phyloP scores from a whole-genome alignment of 2,113 vertebrate genomes.

The Alexandromys fortis region DNA sequence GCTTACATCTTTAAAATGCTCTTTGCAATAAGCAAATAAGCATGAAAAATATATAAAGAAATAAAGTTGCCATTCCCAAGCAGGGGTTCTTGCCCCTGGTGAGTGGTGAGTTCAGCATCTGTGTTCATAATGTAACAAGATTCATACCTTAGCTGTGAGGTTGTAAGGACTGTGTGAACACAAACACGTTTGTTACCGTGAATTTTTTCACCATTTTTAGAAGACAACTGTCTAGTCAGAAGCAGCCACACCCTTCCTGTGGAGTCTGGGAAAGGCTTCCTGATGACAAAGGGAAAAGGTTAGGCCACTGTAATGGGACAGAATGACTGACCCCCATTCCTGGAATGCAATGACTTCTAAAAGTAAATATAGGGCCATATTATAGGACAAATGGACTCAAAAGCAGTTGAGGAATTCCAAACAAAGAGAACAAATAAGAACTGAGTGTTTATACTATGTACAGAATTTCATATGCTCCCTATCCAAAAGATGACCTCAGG shows the following conservation, averaged over 20 bases:
- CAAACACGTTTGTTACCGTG: not conserved
- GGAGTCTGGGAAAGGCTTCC: slow-evolving; percentile 52
- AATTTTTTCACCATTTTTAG: not conserved
- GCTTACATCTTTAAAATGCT: not conserved
- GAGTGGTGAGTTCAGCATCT: not conserved
- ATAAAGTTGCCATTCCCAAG: not conserved
- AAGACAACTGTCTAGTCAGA: slow-evolving; percentile 49
- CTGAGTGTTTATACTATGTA: slow-evolving; percentile 37
- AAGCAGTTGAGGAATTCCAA: slow-evolving; percentile 69
- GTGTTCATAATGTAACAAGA: not conserved
- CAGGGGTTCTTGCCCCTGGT: not conserved
- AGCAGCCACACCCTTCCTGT: not conserved
- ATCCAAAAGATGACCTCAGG: slow-evolving; percentile 5
- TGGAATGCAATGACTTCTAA: slow-evolving; percentile 58
- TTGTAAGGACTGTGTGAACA: not conserved
- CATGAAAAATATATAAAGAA: not conserved
- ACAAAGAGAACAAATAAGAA: slow-evolving; percentile 64
- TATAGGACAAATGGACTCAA: slow-evolving; percentile 24
- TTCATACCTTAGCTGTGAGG: not conserved
- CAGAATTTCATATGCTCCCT: slow-evolving; percentile 40
- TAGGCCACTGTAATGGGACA: not conserved
- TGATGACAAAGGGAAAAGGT: not conserved
- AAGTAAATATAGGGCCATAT: slow-evolving; percentile 25
- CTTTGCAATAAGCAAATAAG: not conserved
- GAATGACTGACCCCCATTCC: slow-evolving; percentile 19